phyloP scores from a whole-genome alignment of 2,888 invertebrate genomes.

The Laothoe populi region DNA sequence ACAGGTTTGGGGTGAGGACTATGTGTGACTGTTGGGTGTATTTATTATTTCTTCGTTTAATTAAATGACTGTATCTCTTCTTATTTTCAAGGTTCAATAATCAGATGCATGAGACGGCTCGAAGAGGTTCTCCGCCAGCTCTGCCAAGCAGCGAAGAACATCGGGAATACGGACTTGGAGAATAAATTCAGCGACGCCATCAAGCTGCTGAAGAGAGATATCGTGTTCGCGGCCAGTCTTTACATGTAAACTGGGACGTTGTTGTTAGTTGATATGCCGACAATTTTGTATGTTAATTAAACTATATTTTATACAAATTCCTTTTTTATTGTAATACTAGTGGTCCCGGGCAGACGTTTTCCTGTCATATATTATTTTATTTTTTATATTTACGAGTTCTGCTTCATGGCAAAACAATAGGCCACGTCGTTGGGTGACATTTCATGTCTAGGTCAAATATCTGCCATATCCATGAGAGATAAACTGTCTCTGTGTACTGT shows the following conservation, averaged over 20 bases:
- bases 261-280: neutral
- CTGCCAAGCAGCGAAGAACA: slow-evolving; percentile 97
- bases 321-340: neutral
- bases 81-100: slow-evolving; percentile 80
- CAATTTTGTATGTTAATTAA: slow-evolving; percentile 5
- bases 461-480: too few species aligned
- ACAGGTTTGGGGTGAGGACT: too few species aligned
- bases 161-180: slow-evolving; percentile 97
- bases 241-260: slow-evolving; percentile 82
- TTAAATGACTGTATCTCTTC: neutral
- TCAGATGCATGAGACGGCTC: slow-evolving; percentile 96
- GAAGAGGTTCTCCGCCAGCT: slow-evolving; percentile 98
- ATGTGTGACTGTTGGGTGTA: too few species aligned
- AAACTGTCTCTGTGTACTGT: too few species aligned
- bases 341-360: too few species aligned
- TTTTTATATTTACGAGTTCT: too few species aligned
- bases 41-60: too few species aligned
- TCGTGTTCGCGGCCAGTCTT: slow-evolving; percentile 99
- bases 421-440: too few species aligned
- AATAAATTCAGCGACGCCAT: slow-evolving; percentile 97
- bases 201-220: slow-evolving; percentile 97
- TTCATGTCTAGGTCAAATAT: too few species aligned
- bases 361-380: too few species aligned
- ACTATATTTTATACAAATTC: neutral
- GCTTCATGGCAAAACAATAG: too few species aligned